Evolutionary conservation across 2,113 vertebrate species (phyloP).

Genomic region (Nipponia nippon): DNA sequence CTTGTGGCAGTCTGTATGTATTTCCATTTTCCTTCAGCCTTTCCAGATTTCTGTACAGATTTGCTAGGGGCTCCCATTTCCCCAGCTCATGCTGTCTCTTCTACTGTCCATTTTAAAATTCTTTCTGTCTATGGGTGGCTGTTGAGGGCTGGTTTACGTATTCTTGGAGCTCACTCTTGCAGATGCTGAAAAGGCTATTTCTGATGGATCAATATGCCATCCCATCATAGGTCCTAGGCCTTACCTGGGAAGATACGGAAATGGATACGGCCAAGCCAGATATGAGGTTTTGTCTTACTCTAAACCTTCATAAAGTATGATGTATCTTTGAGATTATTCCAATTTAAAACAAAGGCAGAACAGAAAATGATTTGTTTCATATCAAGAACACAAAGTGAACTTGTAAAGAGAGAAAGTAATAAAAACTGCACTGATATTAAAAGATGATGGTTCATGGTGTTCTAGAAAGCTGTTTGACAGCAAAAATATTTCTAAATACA

Average conservation of each 20-base stretch:
- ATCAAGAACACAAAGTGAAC: background rate
- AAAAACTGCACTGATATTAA: background rate
- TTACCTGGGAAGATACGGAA: background rate
- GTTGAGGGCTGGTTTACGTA: background rate
- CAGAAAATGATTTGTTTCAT: background rate
- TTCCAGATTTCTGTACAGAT: background rate
- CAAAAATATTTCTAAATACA: background rate
- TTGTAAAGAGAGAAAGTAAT: background rate
- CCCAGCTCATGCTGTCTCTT: background rate
- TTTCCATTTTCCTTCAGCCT: background rate
- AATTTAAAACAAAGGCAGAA: background rate
- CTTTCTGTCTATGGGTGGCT: background rate
- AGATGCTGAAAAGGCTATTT: background rate
- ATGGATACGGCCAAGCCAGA: background rate
- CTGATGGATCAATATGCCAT: background rate
- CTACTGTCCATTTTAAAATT: background rate
- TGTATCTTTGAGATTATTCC: background rate
- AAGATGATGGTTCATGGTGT: background rate
- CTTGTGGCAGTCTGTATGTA: background rate
- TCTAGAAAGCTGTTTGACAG: background rate
- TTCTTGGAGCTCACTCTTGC: background rate
- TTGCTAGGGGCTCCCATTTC: background rate
- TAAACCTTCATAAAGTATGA: background rate
- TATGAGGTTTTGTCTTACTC: background rate
- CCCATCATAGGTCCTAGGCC: background rate